These are phyloP conservation scores for Syrrhaptes paradoxus DNA, from an alignment of 2,113 vertebrate species.

Conservation along the genomic window DNA sequence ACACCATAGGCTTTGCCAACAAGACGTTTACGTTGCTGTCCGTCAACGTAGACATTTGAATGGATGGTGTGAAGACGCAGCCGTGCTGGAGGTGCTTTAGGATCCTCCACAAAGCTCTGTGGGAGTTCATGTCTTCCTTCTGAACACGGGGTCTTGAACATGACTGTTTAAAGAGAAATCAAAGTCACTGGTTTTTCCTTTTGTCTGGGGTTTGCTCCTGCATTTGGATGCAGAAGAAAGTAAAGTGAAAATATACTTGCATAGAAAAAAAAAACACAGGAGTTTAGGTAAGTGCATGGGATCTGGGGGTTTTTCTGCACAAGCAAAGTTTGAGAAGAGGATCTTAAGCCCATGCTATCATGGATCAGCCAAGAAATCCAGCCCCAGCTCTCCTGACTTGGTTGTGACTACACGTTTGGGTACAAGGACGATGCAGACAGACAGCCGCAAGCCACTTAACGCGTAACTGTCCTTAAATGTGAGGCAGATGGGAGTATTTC, in stretches of 20 bases:
- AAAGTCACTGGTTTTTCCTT: neutral
- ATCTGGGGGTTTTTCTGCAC: neutral
- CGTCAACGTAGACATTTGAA: neutral
- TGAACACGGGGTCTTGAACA: neutral
- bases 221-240: neutral
- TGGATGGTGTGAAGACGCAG: neutral
- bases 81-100: neutral
- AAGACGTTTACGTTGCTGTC: neutral
- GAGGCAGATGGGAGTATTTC: neutral
- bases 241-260: neutral
- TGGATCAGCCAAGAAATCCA: neutral
- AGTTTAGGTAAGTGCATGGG: neutral
- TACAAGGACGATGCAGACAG: neutral
- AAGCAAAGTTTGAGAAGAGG: neutral
- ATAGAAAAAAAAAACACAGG: rapidly evolving
- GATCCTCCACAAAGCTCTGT: neutral
- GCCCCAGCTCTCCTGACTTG: neutral
- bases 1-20: neutral
- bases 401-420: rapidly evolving
- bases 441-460: neutral
- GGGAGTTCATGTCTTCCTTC: neutral
- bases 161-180: neutral
- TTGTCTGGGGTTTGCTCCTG: neutral
- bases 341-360: neutral
- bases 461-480: neutral